phyloP scores from a whole-genome alignment of 2,797 vertebrate species.

The Sorex maritimensis region DNA sequence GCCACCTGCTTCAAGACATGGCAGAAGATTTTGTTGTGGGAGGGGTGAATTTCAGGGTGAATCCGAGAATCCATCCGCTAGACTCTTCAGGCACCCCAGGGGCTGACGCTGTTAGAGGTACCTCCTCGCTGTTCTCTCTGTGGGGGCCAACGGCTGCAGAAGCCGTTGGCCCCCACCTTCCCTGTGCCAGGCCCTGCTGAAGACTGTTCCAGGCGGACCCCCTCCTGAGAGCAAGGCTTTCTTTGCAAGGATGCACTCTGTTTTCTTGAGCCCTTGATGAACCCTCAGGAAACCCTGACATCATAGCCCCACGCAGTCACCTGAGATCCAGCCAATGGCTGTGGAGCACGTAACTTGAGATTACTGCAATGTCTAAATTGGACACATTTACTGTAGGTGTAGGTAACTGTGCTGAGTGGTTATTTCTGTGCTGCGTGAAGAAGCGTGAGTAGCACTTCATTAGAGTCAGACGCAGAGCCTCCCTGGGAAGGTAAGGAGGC shows the following conservation, averaged over 20 bases:
- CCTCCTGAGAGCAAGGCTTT: not conserved
- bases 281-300: constrained; percentile 7
- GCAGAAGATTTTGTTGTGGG: not conserved
- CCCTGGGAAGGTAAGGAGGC: not conserved
- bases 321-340: constrained; percentile 1
- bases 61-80: not conserved
- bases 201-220: constrained; percentile 9
- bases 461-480: not conserved
- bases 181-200: not conserved
- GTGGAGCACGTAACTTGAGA: not conserved
- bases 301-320: not conserved
- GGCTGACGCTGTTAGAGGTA: not conserved
- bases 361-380: constrained; percentile 14
- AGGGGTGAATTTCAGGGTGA: not conserved
- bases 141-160: too few species aligned
- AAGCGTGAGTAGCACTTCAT: not conserved
- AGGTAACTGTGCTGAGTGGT: not conserved
- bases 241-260: not conserved
- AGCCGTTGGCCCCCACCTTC: not conserved
- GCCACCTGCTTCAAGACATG: not conserved
- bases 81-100: not conserved
- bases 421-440: constrained; percentile 15
- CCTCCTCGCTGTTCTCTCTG: not conserved
- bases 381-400: not conserved
- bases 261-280: constrained; percentile 43